Base-by-base conservation (phyloP, 2,888 invertebrate species). In the Euproctis similis region DNA sequence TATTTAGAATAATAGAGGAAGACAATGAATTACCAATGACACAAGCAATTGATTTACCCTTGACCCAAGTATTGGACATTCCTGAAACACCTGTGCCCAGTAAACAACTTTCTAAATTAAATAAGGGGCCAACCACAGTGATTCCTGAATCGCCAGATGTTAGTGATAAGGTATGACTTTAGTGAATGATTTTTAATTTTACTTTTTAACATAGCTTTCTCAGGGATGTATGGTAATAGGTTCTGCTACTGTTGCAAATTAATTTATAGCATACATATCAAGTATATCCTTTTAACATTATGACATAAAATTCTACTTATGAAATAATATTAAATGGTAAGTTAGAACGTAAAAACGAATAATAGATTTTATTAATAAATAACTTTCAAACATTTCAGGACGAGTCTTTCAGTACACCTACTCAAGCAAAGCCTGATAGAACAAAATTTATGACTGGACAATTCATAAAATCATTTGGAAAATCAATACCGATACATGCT, bases 61-160 rank as follows among this genome's bases (percentile, higher is more conserved):
- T 75, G 72, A 84, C 82, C 0, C 82, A 84, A 46, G 76, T 69
- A 2, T 38, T 77, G 3, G 68, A 74, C 9, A 53, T 81, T 6
- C 78, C 78, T 0, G 77, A 76, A 8, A 81, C 80, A 2, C 81
- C 80, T 1, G 31, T 66, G 1, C 33, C 45, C 1, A 46, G 36
- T 1, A 58, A 47, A 29, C 52, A 55, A 40, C 29, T 59, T 2
- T 59, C 69, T 0, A 68, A 60, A 37, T 17, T 69, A 7, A 55
- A 59, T 30, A 53, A 52, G 35, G 44, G 24, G 8, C 53, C 60
- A 1, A 51, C 43, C 1, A 75, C 66, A 2, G 58, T 61, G 7
- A 53, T 81, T 36, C 82, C 81, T 0, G 81, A 82, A 37, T 81
- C 82, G 3, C 82, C 82, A 2, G 81, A 84, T 53, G 63, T 74